Base-by-base conservation (phyloP, 2,113 vertebrate species). In the Lagopus leucura region DNA sequence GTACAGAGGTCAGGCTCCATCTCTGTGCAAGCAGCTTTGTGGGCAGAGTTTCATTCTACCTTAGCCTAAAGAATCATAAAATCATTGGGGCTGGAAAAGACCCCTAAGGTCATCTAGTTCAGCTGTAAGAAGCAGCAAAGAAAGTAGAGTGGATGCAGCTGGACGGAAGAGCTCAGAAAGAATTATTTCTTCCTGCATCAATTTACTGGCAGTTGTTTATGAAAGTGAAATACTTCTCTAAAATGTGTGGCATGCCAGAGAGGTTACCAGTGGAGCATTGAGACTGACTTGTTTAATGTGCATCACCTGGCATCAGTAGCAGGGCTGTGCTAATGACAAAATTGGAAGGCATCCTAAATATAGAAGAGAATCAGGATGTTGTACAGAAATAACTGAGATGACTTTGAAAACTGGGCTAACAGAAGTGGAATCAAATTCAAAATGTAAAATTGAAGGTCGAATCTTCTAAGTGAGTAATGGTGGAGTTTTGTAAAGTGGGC, bases 291-390 rank as follows among this genome's bases (percentile, higher is more conserved):
- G 38, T 54, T 89, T 57, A 50, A 38, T 30, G 4, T 57, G 84
- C 71, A 64, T 86, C 71, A 73, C 24, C 28, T 82, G 81, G 74
- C 43, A 32, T n/a, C 70, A 61, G 28, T 32, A 75, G 58, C 64
- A 19, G 34, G 65, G 21, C 65, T 82, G 65, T 64, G 87, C 76
- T 92, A 61, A 71, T 61, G 89, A 30, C 74, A 87, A 52, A 75
- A 65, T 69, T 91, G 87, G 78, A 84, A 93, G 38, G 70, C 43
- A 78, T 89, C 87, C 78, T 76, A 84, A 92, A 89, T 93, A 89
- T 36, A 91, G 52, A 55, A 78, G 69, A 61, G 70, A 89, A 78
- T 93, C 55, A 60, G 83, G 92, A 71, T 93, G 42, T 78, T 78
- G 40, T 78, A 72, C 69, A 61, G 78, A 91, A 96, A 92, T 89